Conservation (phyloP, 2,797 vertebrate genomes). For the Lutjanus argentimaculatus region DNA sequence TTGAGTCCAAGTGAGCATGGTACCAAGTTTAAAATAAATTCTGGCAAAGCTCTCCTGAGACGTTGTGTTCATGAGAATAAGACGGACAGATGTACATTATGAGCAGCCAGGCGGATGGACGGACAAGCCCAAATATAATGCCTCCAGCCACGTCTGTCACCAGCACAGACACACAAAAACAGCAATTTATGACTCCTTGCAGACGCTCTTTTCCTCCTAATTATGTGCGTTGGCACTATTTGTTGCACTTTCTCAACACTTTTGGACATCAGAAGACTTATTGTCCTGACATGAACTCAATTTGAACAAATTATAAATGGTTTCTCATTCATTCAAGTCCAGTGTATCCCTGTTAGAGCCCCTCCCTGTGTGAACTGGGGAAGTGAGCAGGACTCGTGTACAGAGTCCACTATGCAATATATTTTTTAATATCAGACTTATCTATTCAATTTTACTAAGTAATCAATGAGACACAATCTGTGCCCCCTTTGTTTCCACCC, state of each 20-base stretch:
- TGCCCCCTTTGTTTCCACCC: neutral
- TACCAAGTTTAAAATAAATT: too few relatives aligned
- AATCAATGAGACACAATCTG: neutral
- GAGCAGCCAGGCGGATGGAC: too few relatives aligned
- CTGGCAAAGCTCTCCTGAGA: too few relatives aligned
- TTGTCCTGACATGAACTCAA: neutral
- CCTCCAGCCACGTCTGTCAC: too few relatives aligned
- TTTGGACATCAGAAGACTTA: neutral
- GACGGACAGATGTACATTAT: too few relatives aligned
- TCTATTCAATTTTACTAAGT: neutral
- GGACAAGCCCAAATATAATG: too few relatives aligned
- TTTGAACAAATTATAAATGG: neutral
- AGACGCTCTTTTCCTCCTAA: neutral
- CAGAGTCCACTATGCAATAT: neutral
- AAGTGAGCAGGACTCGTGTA: slow-evolving; percentile 30
- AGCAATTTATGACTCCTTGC: neutral
- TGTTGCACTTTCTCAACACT: neutral
- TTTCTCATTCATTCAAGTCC: neutral
- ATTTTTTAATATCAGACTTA: neutral
- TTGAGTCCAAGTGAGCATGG: too few relatives aligned
- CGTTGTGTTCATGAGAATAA: too few relatives aligned
- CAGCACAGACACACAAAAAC: neutral
- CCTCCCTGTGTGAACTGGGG: slow-evolving; percentile 32
- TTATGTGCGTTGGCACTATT: neutral
- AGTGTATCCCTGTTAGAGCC: slow-evolving; percentile 13